phyloP scores from a whole-genome alignment of 2,797 vertebrate species.

The Crenuchus spilurus region DNA sequence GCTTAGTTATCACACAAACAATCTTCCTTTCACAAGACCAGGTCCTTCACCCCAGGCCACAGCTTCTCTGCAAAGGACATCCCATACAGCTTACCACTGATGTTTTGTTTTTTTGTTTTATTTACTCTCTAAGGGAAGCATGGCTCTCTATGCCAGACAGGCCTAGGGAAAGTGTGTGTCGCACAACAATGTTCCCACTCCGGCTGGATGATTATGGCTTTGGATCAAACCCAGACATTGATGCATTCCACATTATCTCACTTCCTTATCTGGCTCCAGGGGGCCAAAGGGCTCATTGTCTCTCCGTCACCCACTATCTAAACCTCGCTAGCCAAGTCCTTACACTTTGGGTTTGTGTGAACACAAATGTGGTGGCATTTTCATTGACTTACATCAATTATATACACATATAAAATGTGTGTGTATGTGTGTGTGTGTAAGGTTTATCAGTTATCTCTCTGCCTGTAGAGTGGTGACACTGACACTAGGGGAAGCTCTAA shows the following conservation, averaged over 20 bases:
- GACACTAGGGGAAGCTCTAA: too few relatives aligned
- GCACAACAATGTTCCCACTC: constrained; percentile 51
- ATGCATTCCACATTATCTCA: constrained; percentile 60
- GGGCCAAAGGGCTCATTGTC: constrained; percentile 55
- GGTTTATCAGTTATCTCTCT: too few relatives aligned
- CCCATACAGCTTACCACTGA: not conserved
- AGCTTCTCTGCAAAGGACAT: too few relatives aligned
- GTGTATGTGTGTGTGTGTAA: not conserved
- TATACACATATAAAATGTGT: constrained; percentile 27
- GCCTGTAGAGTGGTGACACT: too few relatives aligned
- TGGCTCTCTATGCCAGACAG: constrained; percentile 1
- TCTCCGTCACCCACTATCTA: constrained; percentile 36
- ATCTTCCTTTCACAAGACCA: too few relatives aligned
- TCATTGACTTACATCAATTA: too few relatives aligned
- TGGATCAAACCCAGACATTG: constrained; percentile 57
- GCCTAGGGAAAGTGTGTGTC: constrained; percentile 6
- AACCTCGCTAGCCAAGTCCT: constrained; percentile 45
- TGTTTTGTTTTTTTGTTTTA: constrained; percentile 1
- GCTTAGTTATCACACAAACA: too few relatives aligned
- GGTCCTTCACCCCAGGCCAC: too few relatives aligned
- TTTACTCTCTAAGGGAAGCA: not conserved
- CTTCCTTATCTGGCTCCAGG: constrained; percentile 63
- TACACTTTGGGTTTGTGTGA: constrained; percentile 52
- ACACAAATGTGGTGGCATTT: too few relatives aligned
- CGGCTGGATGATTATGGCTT: constrained; percentile 54